Base-by-base conservation (phyloP, 2,113 vertebrate genomes). In the Urocolius indicus region DNA sequence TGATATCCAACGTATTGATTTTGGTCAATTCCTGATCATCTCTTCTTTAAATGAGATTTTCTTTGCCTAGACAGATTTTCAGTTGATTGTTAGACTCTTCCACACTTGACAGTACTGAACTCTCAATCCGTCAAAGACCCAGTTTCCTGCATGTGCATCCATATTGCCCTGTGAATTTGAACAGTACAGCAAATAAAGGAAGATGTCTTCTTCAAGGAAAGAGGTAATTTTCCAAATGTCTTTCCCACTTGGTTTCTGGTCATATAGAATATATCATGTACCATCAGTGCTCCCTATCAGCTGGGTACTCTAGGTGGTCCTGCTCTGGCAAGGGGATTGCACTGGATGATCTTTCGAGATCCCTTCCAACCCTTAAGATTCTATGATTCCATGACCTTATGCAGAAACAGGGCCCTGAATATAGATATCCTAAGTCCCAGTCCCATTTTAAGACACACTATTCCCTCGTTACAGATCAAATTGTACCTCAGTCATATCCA, bases 1-100 rank as follows among this genome's bases (percentile, higher is more conserved):
- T 93, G 68, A 90, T 84, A 86, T 77, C n/a, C 55, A 86, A 73
- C n/a, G 69, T 63, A 90, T 26, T 86, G 65, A 81, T 90, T 95
- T 93, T 72, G 57, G 68, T 36, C 58, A 91, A 52, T 68, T 77
- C 75, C 45, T 74, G 65, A 75, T 84, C 32, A 67, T 72, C 45
- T 72, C 23, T 51, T 85, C 69, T 87, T 82, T 76, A 78, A 87
- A 55, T 45, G 51, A 65, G 14, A 14, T 13, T 75, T 17, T 59
- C 52, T 71, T 91, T 32, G 26, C 72, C 48, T 67, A 66, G 51
- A 14, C n/a, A 90, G 34, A n/a, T 62, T 84, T 93, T 90, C 21
- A 49, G 19, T 2, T 77, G 48, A 84, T 81, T 71, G 34, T 14
- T 38, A 80, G 26, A 43, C 16, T 67, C 51, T 83, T 83, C 51